phyloP scores from a whole-genome alignment of 2,113 vertebrate genomes.

The Burhinus bistriatus region DNA sequence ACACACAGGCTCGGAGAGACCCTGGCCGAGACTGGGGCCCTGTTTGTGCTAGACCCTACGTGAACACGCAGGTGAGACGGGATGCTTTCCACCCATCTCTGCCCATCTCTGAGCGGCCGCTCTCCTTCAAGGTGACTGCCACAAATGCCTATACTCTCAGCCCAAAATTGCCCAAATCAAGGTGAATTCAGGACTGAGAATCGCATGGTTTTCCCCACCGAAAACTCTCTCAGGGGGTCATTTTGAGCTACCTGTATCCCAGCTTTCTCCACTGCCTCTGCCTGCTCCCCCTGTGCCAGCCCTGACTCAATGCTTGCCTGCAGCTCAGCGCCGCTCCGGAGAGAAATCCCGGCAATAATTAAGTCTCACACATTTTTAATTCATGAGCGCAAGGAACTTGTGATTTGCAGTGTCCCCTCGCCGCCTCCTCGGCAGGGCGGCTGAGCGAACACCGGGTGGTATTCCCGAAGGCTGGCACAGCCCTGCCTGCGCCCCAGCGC shows the following conservation, averaged over 20 bases:
- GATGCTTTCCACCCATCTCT: background rate
- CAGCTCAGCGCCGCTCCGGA: background rate
- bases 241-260: background rate
- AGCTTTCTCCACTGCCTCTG: background rate
- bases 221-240: background rate
- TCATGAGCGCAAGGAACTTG: background rate
- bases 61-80: background rate
- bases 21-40: background rate
- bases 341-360: background rate
- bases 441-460: background rate
- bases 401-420: fast-evolving
- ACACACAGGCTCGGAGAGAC: fast-evolving
- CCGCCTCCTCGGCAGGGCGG: background rate
- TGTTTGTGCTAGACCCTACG: background rate
- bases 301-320: background rate
- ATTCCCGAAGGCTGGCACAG: background rate
- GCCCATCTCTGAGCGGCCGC: fast-evolving
- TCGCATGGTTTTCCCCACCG: fast-evolving
- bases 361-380: conserved; percentile 26
- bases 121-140: background rate
- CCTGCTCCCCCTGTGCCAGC: background rate
- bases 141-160: fast-evolving
- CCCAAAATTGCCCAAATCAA: background rate
- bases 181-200: background rate
- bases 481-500: background rate